These are phyloP conservation scores for Pararge aegeria DNA, from an alignment of 1,140 invertebrate genomes.

Conservation along the genomic window DNA sequence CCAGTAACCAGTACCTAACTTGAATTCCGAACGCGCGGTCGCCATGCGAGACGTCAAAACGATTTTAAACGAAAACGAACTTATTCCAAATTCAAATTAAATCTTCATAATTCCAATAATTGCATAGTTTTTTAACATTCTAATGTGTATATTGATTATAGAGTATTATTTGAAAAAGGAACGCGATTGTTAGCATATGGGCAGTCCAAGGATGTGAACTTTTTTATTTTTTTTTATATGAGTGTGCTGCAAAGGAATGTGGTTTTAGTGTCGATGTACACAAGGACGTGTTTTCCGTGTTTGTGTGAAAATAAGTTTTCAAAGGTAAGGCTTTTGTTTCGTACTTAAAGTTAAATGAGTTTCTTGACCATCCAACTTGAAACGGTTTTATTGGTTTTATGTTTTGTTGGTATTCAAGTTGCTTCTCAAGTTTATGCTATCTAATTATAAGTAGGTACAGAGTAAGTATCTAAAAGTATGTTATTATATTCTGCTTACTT, in stretches of 20 bases:
- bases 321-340: slow-evolving; percentile 49
- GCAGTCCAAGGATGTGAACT: slow-evolving; percentile 61
- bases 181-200: slow-evolving; percentile 42
- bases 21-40: slow-evolving; percentile 56
- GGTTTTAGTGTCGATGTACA: slow-evolving; percentile 51
- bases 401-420: neutral
- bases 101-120: neutral
- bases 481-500: neutral
- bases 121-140: neutral
- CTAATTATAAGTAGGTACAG: neutral
- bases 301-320: slow-evolving; percentile 50
- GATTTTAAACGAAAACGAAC: slow-evolving; percentile 58
- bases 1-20: slow-evolving; percentile 44
- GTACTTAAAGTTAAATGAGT: neutral
- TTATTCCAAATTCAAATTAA: slow-evolving; percentile 28
- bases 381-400: neutral
- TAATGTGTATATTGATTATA: neutral
- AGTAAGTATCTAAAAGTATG: neutral
- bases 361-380: slow-evolving; percentile 12
- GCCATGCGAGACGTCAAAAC: slow-evolving; percentile 60
- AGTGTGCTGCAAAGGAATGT: slow-evolving; percentile 53
- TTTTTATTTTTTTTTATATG: slow-evolving; percentile 40
- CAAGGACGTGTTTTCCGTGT: slow-evolving; percentile 56
- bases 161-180: slow-evolving; percentile 25
- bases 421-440: neutral